phyloP scores from a whole-genome alignment of 2,113 vertebrate species.

The Progne subis region DNA sequence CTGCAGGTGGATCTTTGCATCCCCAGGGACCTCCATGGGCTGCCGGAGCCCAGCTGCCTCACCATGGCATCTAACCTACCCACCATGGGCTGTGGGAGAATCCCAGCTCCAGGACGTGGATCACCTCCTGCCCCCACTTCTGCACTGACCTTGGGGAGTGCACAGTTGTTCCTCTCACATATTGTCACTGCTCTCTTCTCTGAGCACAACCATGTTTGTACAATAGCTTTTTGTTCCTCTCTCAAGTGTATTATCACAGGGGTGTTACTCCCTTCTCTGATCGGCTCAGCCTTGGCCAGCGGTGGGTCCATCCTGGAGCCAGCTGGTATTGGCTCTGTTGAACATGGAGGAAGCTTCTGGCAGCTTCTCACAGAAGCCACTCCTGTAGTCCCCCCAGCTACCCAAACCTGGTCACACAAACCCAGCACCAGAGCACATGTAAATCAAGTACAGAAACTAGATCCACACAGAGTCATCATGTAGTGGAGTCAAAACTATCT shows the following conservation, averaged over 20 bases:
- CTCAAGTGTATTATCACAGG: not conserved
- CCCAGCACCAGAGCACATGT: not conserved
- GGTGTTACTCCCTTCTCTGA: not conserved
- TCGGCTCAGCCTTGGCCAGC: not conserved
- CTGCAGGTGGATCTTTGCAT: not conserved
- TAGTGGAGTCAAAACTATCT: not conserved
- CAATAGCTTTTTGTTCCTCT: not conserved
- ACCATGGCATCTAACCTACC: not conserved
- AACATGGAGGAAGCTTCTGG: not conserved
- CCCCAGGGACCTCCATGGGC: no score
- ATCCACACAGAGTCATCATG: not conserved
- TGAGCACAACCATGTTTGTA: not conserved
- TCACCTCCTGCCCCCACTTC: not conserved
- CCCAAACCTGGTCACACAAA: not conserved
- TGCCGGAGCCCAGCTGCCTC: not conserved
- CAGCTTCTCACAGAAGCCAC: not conserved
- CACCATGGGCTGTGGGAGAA: rapidly evolving
- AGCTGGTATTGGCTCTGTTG: not conserved
- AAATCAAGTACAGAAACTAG: not conserved
- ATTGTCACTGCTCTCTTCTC: not conserved
- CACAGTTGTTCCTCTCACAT: not conserved
- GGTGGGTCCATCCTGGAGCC: not conserved
- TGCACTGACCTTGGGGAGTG: not conserved
- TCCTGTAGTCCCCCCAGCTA: not conserved
- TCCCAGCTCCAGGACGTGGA: not conserved